A percentile compares a stretch with the other conserved stretches of the same genome.
Conservation (phyloP, 2,113 vertebrate species). For the Myiozetetes cayanensis region DNA sequence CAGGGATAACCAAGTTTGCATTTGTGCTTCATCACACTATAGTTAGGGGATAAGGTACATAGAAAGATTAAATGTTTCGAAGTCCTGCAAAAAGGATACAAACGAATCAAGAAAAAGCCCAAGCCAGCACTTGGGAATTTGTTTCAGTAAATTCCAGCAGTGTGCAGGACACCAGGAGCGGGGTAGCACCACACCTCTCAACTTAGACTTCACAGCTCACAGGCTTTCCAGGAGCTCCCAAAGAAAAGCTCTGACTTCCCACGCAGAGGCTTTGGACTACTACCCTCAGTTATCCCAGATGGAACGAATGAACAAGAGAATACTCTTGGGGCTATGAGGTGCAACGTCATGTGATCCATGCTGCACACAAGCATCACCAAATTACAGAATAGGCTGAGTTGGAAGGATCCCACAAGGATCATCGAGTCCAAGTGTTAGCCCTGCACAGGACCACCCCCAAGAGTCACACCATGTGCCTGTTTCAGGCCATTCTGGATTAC, state of each 20-base stretch:
- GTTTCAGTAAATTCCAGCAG: not conserved
- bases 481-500: not conserved
- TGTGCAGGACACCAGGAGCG: fast-evolving
- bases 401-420: not conserved
- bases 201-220: not conserved
- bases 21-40: not conserved
- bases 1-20: not conserved
- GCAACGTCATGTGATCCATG: not conserved
- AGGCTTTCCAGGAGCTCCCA: not conserved
- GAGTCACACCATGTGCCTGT: not conserved
- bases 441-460: not conserved
- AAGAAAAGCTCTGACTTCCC: not conserved
- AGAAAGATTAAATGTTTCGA: not conserved
- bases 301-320: not conserved
- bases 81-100: not conserved
- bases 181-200: not conserved
- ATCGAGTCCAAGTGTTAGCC: not conserved
- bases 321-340: not conserved
- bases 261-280: not conserved
- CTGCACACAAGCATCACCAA: not conserved
- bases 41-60: not conserved
- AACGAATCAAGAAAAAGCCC: not conserved
- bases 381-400: not conserved
- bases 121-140: not conserved
- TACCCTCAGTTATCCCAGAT: not conserved